These are phyloP conservation scores for Polydrusus tereticollis DNA, from an alignment of 2,888 invertebrate genomes.

Conservation along the genomic window DNA sequence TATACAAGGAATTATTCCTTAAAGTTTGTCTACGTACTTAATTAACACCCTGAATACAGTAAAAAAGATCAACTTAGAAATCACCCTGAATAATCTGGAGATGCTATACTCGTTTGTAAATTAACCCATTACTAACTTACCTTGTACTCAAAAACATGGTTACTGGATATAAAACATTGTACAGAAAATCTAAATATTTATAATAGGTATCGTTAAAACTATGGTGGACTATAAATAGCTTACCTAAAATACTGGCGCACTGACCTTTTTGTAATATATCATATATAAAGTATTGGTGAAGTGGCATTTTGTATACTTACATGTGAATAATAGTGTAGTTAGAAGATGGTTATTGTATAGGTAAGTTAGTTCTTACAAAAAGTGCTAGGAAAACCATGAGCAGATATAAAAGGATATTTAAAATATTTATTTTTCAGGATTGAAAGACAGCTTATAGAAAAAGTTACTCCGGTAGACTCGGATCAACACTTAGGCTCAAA, in stretches of 20 bases:
- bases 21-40: too few species aligned
- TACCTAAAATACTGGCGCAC: constrained; percentile 35
- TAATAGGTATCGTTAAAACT: constrained; percentile 24
- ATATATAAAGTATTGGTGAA: constrained; percentile 47
- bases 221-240: constrained; percentile 22
- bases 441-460: constrained; percentile 45
- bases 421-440: constrained; percentile 48
- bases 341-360: constrained; percentile 49
- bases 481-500: not conserved
- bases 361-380: constrained; percentile 55
- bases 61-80: too few species aligned
- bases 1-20: too few species aligned
- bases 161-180: not conserved
- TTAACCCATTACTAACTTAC: constrained; percentile 1
- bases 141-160: not conserved
- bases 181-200: not conserved
- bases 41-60: too few species aligned
- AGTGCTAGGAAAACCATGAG: not conserved
- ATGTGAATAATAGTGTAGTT: constrained; percentile 57
- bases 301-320: constrained; percentile 44
- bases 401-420: constrained; percentile 16
- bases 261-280: constrained; percentile 48
- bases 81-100: not conserved
- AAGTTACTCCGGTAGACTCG: constrained; percentile 12
- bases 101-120: not conserved